A percentile compares a stretch with the other conserved stretches of the same genome.
These are phyloP conservation scores for Spheniscus humboldti DNA, from an alignment of 2,797 vertebrate genomes.

Conservation along the genomic window DNA sequence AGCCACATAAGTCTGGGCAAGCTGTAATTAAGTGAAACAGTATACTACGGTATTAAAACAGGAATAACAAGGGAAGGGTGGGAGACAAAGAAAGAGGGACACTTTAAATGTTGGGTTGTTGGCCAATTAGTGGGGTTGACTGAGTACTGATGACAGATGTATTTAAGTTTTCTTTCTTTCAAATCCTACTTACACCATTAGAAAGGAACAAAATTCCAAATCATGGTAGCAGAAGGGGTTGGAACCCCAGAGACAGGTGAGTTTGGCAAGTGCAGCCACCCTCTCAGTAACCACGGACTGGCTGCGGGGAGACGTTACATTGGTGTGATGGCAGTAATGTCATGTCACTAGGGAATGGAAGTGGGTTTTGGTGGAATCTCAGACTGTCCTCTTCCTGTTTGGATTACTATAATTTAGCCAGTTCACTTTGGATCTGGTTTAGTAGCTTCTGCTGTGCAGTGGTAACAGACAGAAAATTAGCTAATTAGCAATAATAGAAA, in stretches of 20 bases:
- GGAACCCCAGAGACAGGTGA: neutral
- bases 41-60: neutral
- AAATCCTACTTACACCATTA: neutral
- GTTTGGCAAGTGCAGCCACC: neutral
- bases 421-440: neutral
- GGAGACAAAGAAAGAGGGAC: neutral
- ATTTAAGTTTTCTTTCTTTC: neutral
- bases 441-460: neutral
- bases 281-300: fast-evolving
- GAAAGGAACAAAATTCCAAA: neutral
- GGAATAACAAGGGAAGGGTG: neutral
- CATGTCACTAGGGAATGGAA: neutral
- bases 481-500: neutral
- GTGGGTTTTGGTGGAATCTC: neutral
- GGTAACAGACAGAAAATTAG: neutral
- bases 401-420: neutral
- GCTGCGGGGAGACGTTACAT: fast-evolving
- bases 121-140: neutral
- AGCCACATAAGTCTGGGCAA: neutral
- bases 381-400: neutral
- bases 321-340: neutral
- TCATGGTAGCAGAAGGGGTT: neutral
- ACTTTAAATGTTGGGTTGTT: neutral
- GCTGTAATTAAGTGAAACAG: neutral
- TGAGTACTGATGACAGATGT: neutral